These are phyloP conservation scores for Notocelia uddmanniana DNA, from an alignment of 2,888 invertebrate genomes.

Conservation along the genomic window DNA sequence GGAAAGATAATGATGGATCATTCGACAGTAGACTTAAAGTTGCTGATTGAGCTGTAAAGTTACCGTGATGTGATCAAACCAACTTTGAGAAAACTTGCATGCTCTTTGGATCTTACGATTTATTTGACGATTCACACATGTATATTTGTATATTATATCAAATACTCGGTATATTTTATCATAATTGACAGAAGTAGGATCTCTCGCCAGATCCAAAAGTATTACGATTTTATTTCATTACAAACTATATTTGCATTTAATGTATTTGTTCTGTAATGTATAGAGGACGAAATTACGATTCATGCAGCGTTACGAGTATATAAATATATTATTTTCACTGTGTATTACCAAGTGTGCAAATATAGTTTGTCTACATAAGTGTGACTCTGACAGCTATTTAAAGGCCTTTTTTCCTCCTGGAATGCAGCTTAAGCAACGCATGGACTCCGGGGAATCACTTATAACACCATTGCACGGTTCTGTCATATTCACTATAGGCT, in stretches of 20 bases:
- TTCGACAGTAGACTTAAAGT: neutral
- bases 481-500: conserved; percentile 53
- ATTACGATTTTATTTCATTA: conserved; percentile 1
- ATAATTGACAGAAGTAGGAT: conserved; percentile 17
- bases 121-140: conserved; percentile 16
- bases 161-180: conserved; percentile 3
- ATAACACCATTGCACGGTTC: conserved; percentile 60
- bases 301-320: no score
- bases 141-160: neutral
- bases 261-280: neutral
- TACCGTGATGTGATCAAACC: conserved; percentile 54
- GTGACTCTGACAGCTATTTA: conserved; percentile 31
- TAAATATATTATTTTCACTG: no score
- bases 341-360: neutral
- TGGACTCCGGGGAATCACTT: conserved; percentile 63
- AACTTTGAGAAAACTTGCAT: conserved; percentile 80
- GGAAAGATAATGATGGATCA: neutral
- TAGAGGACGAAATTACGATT: neutral
- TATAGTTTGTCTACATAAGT: conserved; percentile 18
- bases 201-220: conserved; percentile 34
- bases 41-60: neutral
- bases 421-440: conserved; percentile 82
- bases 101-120: conserved; percentile 54
- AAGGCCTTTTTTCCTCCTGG: conserved; percentile 60
- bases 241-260: conserved; percentile 20